These are phyloP conservation scores for Patella depressa DNA, from an alignment of 2,888 invertebrate species.

Conservation along the genomic window DNA sequence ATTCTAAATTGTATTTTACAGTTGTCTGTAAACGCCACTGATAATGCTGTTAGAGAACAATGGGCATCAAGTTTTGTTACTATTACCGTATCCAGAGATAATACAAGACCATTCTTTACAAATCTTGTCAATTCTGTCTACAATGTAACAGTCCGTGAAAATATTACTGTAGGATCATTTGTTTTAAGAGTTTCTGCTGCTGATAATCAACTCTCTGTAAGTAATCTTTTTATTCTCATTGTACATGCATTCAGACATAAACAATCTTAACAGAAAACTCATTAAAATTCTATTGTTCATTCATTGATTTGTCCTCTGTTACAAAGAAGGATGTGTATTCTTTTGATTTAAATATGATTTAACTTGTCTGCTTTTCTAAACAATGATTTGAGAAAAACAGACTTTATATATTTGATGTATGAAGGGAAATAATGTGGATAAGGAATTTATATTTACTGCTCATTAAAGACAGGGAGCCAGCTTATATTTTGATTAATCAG, in stretches of 20 bases:
- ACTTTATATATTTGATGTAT: too few species aligned
- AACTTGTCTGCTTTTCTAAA: too few species aligned
- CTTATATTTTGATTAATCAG: too few species aligned
- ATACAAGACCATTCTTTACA: neutral
- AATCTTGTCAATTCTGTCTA: neutral
- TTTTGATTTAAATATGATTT: too few species aligned
- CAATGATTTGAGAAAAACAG: too few species aligned
- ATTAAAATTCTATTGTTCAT: too few species aligned
- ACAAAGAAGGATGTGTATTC: too few species aligned
- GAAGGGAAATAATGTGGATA: too few species aligned
- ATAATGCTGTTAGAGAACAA: neutral
- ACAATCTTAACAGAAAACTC: too few species aligned
- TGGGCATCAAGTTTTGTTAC: neutral
- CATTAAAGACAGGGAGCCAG: too few species aligned
- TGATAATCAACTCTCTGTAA: slow-evolving; percentile 11
- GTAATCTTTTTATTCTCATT: neutral
- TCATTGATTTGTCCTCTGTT: too few species aligned
- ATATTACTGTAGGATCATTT: neutral
- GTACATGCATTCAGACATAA: neutral
- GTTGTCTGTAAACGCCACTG: neutral
- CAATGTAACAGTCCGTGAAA: neutral
- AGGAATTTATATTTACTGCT: too few species aligned
- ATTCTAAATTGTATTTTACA: neutral
- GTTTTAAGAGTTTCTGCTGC: neutral
- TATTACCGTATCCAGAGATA: neutral